These are phyloP conservation scores for Typhlomys cinereus DNA, from an alignment of 2,113 vertebrate species.

Conservation along the genomic window DNA sequence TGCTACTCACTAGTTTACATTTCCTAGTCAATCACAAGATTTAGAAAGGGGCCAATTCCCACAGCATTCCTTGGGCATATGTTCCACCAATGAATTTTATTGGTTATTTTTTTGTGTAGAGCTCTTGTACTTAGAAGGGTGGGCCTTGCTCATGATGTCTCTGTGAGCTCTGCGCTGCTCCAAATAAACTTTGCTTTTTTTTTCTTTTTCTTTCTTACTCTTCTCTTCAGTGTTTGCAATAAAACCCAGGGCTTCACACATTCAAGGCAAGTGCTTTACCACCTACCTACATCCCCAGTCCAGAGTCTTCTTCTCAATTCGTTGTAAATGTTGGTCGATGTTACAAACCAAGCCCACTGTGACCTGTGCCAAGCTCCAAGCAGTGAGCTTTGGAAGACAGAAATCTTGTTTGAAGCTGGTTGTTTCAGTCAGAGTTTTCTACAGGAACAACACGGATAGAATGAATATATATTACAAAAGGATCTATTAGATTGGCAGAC, in stretches of 20 bases:
- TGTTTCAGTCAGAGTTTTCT: neutral
- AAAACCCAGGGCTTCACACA: neutral
- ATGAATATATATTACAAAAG: neutral
- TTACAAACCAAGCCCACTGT: neutral
- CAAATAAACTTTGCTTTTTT: no score
- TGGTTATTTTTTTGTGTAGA: no score
- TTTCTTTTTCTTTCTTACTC: neutral
- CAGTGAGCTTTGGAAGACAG: neutral
- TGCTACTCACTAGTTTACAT: no score
- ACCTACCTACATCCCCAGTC: neutral
- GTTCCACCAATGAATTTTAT: no score
- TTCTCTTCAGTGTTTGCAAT: neutral
- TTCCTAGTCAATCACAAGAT: no score
- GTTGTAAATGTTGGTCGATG: neutral
- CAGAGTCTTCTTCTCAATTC: neutral
- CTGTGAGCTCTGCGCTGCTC: no score
- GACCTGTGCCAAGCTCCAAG: neutral
- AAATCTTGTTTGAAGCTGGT: neutral
- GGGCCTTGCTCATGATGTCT: no score
- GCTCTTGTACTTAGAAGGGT: no score
- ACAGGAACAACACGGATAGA: neutral
- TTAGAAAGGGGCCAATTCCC: no score
- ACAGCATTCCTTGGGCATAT: no score
- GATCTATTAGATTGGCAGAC: neutral
- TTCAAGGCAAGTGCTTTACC: neutral